Base-by-base conservation (phyloP, 2,888 invertebrate genomes). In the Atethmia centrago region DNA sequence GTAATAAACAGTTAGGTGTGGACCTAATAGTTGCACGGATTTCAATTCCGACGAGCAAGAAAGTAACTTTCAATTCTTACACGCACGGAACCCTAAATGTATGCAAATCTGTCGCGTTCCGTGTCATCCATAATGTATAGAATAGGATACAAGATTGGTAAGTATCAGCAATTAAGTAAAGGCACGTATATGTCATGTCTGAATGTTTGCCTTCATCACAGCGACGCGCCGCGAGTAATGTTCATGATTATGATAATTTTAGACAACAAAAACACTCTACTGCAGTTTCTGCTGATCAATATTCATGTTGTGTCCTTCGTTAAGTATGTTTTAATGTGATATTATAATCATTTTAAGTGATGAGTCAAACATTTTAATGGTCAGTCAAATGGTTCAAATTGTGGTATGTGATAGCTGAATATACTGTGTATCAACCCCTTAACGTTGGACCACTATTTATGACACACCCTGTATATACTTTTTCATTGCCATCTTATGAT, bases 181-280 rank as follows among this genome's bases (percentile, higher is more conserved):
- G 42, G 65, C 86, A 83, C 84, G 84, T 82, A 74, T 55, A 61
- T 68, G 49, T 77, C 81, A 76, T 77, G 79, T 74, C 63, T 68
- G 40, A 79, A 65, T 77, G 79, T 77, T 80, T 74, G 71, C 63
- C 70, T 79, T 76, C 70, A 79, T 83, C 79, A 78, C 64, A 25
- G 65, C 42, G 68, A 55, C 71, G 51, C 62, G 47, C 56, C 62
- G 56, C 45, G 45, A 31, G 56, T 72, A 79, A 63, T 80, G 40
- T 62, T 83, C 74, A 77, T 67, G 65, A 68, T 77, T 82, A 88
- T 83, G 77, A 81, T 83, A 86, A 80, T 80, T 82, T 74, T 73
- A 70, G 56, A 77, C 74, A 40, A 72, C 71, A 77, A 69, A 74
- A 70, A 84, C 61, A 68, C 59, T 51, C 42, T 61, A 78, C 49